Conservation (phyloP, 2,797 vertebrate genomes). For the Selene dorsalis region DNA sequence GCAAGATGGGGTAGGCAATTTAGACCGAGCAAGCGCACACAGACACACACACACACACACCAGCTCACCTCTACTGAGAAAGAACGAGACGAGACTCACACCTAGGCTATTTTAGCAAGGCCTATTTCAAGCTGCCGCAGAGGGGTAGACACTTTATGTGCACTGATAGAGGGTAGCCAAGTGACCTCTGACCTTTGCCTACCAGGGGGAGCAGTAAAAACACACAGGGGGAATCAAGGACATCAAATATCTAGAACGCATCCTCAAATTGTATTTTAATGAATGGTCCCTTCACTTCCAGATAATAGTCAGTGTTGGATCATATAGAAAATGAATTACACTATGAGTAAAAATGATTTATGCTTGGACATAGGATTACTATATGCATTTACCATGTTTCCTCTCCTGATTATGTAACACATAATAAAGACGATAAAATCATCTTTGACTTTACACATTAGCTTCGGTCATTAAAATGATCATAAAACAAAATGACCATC, state of each 20-base stretch:
- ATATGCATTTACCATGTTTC: too few relatives aligned
- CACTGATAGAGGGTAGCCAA: slow-evolving; percentile 71
- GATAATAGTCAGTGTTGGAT: too few relatives aligned
- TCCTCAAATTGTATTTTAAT: not conserved
- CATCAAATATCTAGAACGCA: slow-evolving; percentile 12
- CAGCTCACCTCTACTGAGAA: slow-evolving; percentile 50
- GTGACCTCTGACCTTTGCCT: slow-evolving; percentile 77
- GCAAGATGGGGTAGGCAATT: slow-evolving; percentile 9
- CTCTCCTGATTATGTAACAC: too few relatives aligned
- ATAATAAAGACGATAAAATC: too few relatives aligned
- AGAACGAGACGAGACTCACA: slow-evolving; percentile 65
- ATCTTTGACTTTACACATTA: too few relatives aligned
- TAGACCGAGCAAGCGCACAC: not conserved
- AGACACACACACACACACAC: slow-evolving; percentile 21
- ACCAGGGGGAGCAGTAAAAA: slow-evolving; percentile 63
- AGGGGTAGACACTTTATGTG: slow-evolving; percentile 63
- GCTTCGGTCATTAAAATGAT: not conserved
- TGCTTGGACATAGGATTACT: too few relatives aligned
- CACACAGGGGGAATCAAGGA: slow-evolving; percentile 10
- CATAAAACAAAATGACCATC: slow-evolving; percentile 7
- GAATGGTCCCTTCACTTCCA: too few relatives aligned
- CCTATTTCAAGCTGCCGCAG: slow-evolving; percentile 71
- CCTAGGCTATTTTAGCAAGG: slow-evolving; percentile 73
- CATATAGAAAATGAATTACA: too few relatives aligned
- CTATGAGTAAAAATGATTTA: too few relatives aligned